Percentiles rank a stretch among this genome's conserved stretches.
These are phyloP conservation scores for Smithornis capensis DNA, from an alignment of 2,113 vertebrate species.

Conservation along the genomic window DNA sequence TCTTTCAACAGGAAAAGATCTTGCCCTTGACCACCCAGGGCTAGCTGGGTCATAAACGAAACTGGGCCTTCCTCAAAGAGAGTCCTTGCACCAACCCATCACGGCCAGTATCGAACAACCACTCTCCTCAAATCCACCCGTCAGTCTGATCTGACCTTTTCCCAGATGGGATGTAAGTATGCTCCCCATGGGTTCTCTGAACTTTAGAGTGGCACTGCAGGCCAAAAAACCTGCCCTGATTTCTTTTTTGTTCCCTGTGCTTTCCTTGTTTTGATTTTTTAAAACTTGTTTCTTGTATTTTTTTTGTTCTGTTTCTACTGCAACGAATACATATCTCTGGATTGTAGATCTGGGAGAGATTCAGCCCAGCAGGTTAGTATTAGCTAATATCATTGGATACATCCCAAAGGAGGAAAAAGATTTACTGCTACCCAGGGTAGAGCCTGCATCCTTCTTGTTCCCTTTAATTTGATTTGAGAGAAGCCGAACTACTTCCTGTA, in stretches of 20 bases:
- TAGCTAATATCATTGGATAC: background rate
- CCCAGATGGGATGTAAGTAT: fast-evolving
- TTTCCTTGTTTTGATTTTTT: background rate
- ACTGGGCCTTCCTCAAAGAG: background rate
- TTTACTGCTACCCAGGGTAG: background rate
- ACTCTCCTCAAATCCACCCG: fast-evolving
- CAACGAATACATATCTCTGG: background rate
- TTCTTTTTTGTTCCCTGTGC: background rate
- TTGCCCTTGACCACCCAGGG: background rate
- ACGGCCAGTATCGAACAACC: fast-evolving
- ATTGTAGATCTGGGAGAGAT: constrained; percentile 22
- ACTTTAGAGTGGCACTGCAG: background rate
- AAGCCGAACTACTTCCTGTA: background rate
- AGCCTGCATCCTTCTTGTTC: background rate
- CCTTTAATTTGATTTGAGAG: background rate
- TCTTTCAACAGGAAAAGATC: background rate
- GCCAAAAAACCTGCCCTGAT: background rate
- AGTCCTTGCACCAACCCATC: background rate
- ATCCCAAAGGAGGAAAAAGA: background rate
- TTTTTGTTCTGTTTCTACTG: background rate
- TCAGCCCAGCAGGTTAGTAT: constrained; percentile 9
- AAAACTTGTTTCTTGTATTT: background rate
- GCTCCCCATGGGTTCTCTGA: background rate
- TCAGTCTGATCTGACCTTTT: background rate
- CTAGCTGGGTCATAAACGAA: background rate